Conservation (phyloP, 2,797 vertebrate species). For the Ceyx erithaca region DNA sequence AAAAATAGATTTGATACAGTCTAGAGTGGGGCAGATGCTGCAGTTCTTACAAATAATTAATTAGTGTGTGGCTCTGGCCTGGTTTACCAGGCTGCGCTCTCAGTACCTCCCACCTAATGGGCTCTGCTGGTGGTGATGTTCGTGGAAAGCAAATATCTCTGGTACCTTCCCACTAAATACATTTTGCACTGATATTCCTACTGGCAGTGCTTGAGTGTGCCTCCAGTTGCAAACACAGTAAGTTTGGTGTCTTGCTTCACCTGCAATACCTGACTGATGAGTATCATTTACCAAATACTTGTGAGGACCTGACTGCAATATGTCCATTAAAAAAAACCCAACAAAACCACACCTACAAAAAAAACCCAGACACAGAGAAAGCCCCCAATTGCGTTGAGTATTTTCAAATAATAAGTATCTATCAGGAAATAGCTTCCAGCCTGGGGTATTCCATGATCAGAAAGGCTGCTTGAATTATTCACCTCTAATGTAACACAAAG, state of each 20-base stretch:
- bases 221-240: not conserved
- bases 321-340: not conserved
- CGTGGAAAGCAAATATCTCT: not conserved
- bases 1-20: constrained; percentile 47
- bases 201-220: not conserved
- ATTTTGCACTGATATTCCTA: not conserved
- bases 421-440: constrained; percentile 11
- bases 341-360: not conserved
- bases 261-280: not conserved
- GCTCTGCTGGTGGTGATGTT: rapidly evolving
- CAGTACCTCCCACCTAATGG: not conserved
- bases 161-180: not conserved
- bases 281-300: not conserved
- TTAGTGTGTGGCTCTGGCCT: not conserved
- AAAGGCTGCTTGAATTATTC: constrained; percentile 53
- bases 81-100: not conserved
- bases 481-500: constrained; percentile 40
- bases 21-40: not conserved
- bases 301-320: not conserved
- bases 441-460: constrained; percentile 10
- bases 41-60: constrained; percentile 53
- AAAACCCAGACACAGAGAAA: not conserved
- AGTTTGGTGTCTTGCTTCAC: not conserved
- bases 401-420: constrained; percentile 27
- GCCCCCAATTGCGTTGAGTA: not conserved